Percentiles rank a stretch among this genome's conserved stretches.
These are phyloP conservation scores for Lepas anatifera DNA, from an alignment of 2,888 invertebrate species.

Conservation along the genomic window DNA sequence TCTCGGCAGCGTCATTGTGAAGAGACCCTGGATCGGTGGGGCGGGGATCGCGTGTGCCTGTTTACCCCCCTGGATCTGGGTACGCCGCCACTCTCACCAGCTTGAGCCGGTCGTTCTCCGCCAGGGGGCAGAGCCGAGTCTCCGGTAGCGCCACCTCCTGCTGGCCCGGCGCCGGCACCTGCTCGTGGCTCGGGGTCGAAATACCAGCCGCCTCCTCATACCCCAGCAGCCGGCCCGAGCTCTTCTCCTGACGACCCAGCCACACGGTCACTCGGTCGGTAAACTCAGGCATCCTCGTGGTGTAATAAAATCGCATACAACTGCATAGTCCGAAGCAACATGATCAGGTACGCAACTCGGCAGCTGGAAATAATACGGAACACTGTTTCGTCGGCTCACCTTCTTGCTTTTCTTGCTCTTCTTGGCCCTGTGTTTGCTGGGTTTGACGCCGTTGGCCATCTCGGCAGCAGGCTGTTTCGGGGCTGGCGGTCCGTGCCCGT, in stretches of 20 bases:
- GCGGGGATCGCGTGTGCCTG: no score
- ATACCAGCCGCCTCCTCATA: slow-evolving; percentile 86
- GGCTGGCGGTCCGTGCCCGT: no score
- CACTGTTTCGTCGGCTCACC: background rate
- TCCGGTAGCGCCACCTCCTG: background rate
- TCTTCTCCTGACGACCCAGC: slow-evolving; percentile 3
- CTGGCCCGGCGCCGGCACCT: slow-evolving; percentile 38
- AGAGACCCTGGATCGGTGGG: no score
- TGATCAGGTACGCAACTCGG: no score
- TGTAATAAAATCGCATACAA: no score
- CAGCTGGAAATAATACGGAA: no score
- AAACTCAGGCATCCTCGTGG: no score
- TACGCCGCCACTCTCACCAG: slow-evolving; percentile 17
- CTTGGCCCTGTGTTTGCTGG: slow-evolving; percentile 30
- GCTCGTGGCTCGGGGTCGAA: slow-evolving; percentile 74
- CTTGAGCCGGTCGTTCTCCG: slow-evolving; percentile 21
- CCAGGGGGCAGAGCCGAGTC: slow-evolving; percentile 15
- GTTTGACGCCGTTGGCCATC: slow-evolving; percentile 39
- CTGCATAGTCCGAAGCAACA: no score
- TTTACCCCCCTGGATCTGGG: no score
- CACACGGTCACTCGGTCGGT: background rate
- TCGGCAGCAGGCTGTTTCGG: no score
- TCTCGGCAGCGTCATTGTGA: no score
- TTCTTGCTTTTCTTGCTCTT: slow-evolving; percentile 11
- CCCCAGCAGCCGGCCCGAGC: slow-evolving; percentile 16